Evolutionary conservation across 2,113 vertebrate species (phyloP).

Genomic region (Ibidorhyncha struthersii): DNA sequence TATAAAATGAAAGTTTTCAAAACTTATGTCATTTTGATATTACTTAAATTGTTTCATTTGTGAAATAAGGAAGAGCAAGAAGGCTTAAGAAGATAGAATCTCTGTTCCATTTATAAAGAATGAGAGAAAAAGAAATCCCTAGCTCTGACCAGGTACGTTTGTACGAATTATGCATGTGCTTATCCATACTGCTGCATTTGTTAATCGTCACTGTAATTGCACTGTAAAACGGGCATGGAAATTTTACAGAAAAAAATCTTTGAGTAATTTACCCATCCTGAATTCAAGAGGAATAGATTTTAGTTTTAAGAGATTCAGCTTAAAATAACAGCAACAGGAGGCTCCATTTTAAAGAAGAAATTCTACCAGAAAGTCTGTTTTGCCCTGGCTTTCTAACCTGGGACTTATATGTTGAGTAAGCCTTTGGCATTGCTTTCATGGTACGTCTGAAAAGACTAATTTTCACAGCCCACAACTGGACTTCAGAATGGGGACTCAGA

Average conservation of each 20-base stretch:
- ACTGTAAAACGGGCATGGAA: background rate
- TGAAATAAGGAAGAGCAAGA: background rate
- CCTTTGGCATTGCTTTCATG: background rate
- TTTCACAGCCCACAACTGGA: background rate
- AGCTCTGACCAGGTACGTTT: background rate
- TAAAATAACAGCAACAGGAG: background rate
- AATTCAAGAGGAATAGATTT: background rate
- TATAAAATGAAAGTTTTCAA: background rate
- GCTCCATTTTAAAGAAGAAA: background rate
- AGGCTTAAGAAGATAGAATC: slow-evolving; percentile 46
- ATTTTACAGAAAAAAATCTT: background rate
- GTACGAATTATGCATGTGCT: slow-evolving; percentile 13
- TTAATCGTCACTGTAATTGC: background rate
- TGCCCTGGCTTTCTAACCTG: background rate
- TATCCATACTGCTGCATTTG: background rate
- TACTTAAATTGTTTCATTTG: slow-evolving; percentile 20
- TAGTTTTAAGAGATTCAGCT: background rate
- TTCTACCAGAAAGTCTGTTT: background rate
- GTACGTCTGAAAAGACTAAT: background rate
- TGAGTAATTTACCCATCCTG: background rate
- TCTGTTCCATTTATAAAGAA: slow-evolving; percentile 8
- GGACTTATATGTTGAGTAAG: background rate
- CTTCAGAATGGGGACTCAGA: background rate
- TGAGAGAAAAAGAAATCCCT: background rate
- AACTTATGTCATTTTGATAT: background rate